Conservation (phyloP, 2,113 vertebrate species). For the Podarcis cretensis region DNA sequence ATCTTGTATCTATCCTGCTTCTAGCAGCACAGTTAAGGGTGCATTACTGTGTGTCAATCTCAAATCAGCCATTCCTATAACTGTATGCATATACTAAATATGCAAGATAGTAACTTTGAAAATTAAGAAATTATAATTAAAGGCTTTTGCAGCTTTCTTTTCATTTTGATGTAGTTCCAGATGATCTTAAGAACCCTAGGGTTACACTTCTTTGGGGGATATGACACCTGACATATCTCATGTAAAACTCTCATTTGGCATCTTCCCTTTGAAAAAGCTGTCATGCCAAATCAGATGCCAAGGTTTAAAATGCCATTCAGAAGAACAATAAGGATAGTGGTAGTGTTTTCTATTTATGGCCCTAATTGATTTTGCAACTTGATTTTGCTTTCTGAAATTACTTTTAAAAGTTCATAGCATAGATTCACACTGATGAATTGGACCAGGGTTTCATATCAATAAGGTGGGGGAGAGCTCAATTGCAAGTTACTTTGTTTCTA, state of each 20-base stretch:
- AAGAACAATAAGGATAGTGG: background rate
- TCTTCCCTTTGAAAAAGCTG: background rate
- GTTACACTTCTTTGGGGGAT: background rate
- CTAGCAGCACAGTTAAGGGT: background rate
- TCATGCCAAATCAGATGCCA: background rate
- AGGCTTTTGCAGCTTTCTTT: background rate
- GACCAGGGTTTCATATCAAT: slow-evolving; percentile 42
- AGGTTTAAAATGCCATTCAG: background rate
- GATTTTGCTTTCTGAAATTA: background rate
- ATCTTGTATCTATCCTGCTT: background rate
- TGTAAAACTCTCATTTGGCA: background rate
- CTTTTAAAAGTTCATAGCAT: background rate
- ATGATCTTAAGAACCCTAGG: background rate
- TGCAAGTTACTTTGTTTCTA: slow-evolving; percentile 6
- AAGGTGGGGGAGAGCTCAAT: slow-evolving; percentile 35
- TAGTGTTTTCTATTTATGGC: background rate
- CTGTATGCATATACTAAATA: background rate
- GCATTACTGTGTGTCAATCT: background rate
- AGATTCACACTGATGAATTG: slow-evolving; percentile 49
- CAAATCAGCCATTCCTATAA: background rate
- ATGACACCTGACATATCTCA: background rate
- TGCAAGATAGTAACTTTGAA: background rate
- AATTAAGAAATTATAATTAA: background rate
- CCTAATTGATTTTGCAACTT: background rate
- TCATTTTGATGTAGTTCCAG: background rate